A percentile compares a stretch with the other conserved stretches of the same genome.
Evolutionary conservation across 2,888 invertebrate genomes (phyloP).

Genomic region (Cryptops parisi): DNA sequence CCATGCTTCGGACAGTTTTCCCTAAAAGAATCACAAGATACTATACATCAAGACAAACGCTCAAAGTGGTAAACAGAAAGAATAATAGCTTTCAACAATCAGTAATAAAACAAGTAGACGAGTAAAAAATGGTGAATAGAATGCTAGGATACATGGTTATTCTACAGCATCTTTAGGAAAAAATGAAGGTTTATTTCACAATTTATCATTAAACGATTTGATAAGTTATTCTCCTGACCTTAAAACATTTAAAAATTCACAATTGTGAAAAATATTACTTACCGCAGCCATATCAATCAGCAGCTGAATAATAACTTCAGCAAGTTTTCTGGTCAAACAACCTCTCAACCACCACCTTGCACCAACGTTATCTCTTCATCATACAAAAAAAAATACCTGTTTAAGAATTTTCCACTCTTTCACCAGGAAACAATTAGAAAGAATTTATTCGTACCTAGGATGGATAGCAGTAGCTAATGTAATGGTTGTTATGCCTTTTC

Average conservation of each 20-base stretch:
- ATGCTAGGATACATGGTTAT: too few relatives aligned
- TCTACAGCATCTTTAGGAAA: too few relatives aligned
- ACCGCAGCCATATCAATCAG: slow-evolving; percentile 87
- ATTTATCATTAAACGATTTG: too few relatives aligned
- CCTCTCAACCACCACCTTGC: slow-evolving; percentile 74
- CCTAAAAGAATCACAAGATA: too few relatives aligned
- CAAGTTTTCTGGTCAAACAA: slow-evolving; percentile 63
- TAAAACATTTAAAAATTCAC: neutral
- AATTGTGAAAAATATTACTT: slow-evolving; percentile 29
- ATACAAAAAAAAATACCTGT: neutral
- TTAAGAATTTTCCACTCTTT: neutral
- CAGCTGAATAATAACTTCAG: slow-evolving; percentile 71
- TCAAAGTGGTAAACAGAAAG: too few relatives aligned
- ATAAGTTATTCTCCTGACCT: too few relatives aligned
- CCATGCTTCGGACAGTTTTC: slow-evolving; percentile 73
- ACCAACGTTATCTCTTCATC: slow-evolving; percentile 24
- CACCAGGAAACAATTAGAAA: neutral
- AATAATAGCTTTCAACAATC: too few relatives aligned
- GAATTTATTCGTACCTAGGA: slow-evolving; percentile 35
- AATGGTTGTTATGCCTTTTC: slow-evolving; percentile 37
- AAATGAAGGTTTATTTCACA: too few relatives aligned
- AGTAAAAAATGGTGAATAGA: too few relatives aligned
- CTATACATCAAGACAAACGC: too few relatives aligned
- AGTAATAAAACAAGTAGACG: too few relatives aligned
- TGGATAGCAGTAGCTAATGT: slow-evolving; percentile 45